Evolutionary conservation across 2,113 vertebrate species (phyloP).

Genomic region (Suncus etruscus): DNA sequence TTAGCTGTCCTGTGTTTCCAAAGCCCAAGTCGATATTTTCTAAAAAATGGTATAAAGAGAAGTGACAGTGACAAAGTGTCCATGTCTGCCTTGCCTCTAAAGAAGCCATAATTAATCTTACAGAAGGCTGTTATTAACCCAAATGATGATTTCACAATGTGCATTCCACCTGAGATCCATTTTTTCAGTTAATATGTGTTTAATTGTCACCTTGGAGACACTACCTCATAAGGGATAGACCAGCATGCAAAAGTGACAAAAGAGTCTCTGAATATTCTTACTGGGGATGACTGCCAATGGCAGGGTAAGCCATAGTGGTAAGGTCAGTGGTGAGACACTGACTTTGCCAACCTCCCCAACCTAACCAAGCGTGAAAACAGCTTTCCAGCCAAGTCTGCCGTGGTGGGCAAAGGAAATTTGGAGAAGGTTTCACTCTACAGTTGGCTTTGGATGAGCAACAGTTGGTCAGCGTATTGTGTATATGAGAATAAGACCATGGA

Average conservation of each 20-base stretch:
- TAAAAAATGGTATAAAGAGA: neutral
- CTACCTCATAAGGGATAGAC: slow-evolving; percentile 54
- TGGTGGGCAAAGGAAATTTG: neutral
- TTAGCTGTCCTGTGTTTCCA: neutral
- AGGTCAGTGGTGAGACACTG: slow-evolving; percentile 2
- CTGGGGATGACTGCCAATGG: neutral
- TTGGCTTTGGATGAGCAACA: slow-evolving; percentile 38
- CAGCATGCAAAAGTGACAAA: neutral
- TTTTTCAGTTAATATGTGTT: slow-evolving; percentile 21
- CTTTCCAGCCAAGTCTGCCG: neutral
- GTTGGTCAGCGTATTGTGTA: slow-evolving; percentile 65
- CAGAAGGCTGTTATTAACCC: slow-evolving; percentile 31
- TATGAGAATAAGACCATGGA: slow-evolving; percentile 56
- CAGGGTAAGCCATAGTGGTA: neutral
- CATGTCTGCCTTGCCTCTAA: neutral
- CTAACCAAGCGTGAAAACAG: neutral
- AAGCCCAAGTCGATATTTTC: neutral
- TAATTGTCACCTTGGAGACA: slow-evolving; percentile 61
- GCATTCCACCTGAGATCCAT: neutral
- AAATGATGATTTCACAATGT: neutral
- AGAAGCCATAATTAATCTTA: neutral
- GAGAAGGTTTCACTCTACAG: neutral
- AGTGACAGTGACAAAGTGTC: neutral
- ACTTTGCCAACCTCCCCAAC: neutral
- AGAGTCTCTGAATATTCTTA: neutral